These are phyloP conservation scores for Pseudorasbora parva DNA, from an alignment of 2,113 vertebrate species.

Conservation along the genomic window DNA sequence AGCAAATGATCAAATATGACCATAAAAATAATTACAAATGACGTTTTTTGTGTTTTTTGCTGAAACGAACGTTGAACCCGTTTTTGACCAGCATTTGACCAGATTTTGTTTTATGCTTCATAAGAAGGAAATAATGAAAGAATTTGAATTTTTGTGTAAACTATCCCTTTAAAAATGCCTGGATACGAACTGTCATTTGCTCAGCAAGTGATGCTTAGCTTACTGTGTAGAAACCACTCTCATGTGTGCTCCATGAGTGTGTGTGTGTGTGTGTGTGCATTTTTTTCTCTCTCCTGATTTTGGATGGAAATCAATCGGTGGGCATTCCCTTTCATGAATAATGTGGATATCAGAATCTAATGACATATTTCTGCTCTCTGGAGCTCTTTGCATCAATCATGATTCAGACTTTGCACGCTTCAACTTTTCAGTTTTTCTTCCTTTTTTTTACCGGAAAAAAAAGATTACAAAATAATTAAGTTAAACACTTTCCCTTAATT, in stretches of 20 bases:
- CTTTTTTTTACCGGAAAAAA: too few relatives aligned
- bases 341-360: neutral
- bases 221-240: neutral
- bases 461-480: neutral
- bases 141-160: too few relatives aligned
- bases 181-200: neutral
- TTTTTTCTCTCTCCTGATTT: neutral
- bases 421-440: too few relatives aligned
- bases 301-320: conserved; percentile 2
- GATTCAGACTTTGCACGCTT: neutral
- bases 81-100: neutral
- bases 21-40: neutral
- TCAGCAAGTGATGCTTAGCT: neutral
- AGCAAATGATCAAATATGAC: neutral
- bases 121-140: too few relatives aligned
- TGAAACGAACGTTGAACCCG: neutral
- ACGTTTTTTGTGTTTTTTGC: neutral
- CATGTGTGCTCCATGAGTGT: neutral
- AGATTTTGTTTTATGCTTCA: neutral
- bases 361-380: neutral
- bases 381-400: neutral
- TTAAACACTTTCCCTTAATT: neutral
- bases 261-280: neutral
- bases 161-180: neutral
- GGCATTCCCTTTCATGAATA: conserved; percentile 1